These are phyloP conservation scores for Leptoteleia sp. DNA, from an alignment of 1,140 invertebrate species.

Conservation along the genomic window DNA sequence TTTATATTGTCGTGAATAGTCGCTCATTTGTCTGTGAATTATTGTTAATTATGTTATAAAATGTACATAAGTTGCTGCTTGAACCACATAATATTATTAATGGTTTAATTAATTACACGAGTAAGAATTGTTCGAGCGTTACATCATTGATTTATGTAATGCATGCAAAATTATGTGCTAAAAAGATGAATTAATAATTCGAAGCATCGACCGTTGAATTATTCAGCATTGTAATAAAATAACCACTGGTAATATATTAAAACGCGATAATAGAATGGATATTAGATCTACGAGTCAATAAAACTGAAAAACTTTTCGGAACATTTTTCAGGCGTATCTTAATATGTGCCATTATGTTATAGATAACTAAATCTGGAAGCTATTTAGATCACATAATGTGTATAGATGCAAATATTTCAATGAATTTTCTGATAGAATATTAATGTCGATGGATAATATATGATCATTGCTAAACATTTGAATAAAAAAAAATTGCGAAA, in stretches of 20 bases:
- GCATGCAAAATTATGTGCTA: no score
- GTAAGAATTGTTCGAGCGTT: slow-evolving; percentile 54
- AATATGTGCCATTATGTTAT: slow-evolving; percentile 19
- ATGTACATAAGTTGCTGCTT: background rate
- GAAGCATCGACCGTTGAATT: slow-evolving; percentile 50
- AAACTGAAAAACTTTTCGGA: slow-evolving; percentile 20
- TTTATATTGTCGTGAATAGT: no score
- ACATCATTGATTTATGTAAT: no score
- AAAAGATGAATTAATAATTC: no score
- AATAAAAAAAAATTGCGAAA: slow-evolving; percentile 19
- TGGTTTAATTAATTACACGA: slow-evolving; percentile 45
- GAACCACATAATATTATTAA: slow-evolving; percentile 31
- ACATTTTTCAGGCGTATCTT: slow-evolving; percentile 33
- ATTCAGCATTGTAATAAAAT: slow-evolving; percentile 59
- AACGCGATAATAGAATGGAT: slow-evolving; percentile 35
- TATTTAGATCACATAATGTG: slow-evolving; percentile 30
- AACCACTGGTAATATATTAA: slow-evolving; percentile 47
- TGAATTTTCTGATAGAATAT: slow-evolving; percentile 27
- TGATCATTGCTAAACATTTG: slow-evolving; percentile 14
- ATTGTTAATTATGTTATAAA: slow-evolving; percentile 12
- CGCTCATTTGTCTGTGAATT: slow-evolving; percentile 2
- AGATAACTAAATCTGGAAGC: slow-evolving; percentile 25
- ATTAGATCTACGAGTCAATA: slow-evolving; percentile 39
- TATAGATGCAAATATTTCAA: slow-evolving; percentile 26
- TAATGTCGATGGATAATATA: slow-evolving; percentile 26